Evolutionary conservation across 2,888 invertebrate species (phyloP).

Genomic region (Cataglyphis cursor): DNA sequence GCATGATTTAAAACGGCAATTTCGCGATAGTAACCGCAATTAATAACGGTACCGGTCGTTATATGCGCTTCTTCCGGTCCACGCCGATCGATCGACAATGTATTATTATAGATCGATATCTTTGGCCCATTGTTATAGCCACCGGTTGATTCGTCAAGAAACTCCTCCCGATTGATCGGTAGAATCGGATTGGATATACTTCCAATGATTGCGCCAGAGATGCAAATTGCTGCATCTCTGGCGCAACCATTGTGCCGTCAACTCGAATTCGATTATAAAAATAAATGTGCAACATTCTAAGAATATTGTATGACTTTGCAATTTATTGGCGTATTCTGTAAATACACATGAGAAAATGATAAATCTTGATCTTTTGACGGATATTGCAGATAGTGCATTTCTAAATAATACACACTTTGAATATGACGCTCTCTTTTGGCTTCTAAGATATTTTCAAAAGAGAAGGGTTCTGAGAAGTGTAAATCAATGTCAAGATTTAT

Average conservation of each 20-base stretch:
- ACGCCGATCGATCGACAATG: conserved; percentile 31
- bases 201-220: conserved; percentile 35
- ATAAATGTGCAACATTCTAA: conserved; percentile 19
- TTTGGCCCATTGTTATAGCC: conserved; percentile 30
- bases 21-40: conserved; percentile 50
- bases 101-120: conserved; percentile 46
- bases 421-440: too few species aligned
- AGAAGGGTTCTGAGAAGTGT: too few species aligned
- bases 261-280: conserved; percentile 34
- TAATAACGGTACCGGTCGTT: conserved; percentile 42
- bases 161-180: conserved; percentile 31
- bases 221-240: conserved; percentile 36
- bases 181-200: conserved; percentile 31
- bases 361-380: too few species aligned
- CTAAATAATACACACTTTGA: too few species aligned
- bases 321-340: background rate
- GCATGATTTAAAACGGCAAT: conserved; percentile 51
- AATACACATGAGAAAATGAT: background rate
- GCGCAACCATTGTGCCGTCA: background rate
- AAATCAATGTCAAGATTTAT: too few species aligned
- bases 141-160: conserved; percentile 8
- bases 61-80: conserved; percentile 33
- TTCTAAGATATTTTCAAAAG: too few species aligned
- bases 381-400: too few species aligned
- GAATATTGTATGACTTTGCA: conserved; percentile 15